Evolutionary conservation across 2,888 invertebrate species (phyloP).

Genomic region (Dasysyrphus albostriatus): DNA sequence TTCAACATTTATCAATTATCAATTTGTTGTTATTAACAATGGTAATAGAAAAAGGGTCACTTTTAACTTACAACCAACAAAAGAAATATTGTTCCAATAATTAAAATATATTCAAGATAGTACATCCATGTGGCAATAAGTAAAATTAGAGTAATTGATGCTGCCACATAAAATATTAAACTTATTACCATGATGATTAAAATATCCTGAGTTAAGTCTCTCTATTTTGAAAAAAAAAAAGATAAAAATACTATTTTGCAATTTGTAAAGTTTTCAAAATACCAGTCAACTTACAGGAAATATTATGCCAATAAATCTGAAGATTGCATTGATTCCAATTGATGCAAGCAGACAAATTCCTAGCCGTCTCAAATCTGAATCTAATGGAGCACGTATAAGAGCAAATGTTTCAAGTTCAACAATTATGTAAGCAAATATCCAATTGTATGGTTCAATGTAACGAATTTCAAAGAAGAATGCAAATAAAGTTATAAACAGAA

Average conservation of each 20-base stretch:
- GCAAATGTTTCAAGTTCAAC: constrained; percentile 35
- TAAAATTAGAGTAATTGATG: background rate
- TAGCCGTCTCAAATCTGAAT: background rate
- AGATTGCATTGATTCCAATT: background rate
- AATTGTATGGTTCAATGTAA: constrained; percentile 29
- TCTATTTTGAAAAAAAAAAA: background rate
- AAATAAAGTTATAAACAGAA: constrained; percentile 33
- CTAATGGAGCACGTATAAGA: constrained; percentile 7
- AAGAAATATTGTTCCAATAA: background rate
- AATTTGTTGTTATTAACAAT: too few species aligned
- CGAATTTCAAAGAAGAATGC: constrained; percentile 21
- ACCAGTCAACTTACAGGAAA: constrained; percentile 8
- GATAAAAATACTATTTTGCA: background rate
- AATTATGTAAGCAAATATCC: constrained; percentile 31
- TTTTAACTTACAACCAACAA: constrained; percentile 12
- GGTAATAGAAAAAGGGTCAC: too few species aligned
- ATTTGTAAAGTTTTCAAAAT: background rate
- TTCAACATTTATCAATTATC: too few species aligned
- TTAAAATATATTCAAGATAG: background rate
- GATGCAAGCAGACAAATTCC: constrained; percentile 5
- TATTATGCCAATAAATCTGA: constrained; percentile 9
- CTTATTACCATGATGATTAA: background rate
- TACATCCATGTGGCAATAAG: background rate
- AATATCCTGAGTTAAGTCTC: constrained; percentile 16
- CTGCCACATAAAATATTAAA: background rate